phyloP scores from a whole-genome alignment of 1,140 invertebrate species.

The Gryon sp. region DNA sequence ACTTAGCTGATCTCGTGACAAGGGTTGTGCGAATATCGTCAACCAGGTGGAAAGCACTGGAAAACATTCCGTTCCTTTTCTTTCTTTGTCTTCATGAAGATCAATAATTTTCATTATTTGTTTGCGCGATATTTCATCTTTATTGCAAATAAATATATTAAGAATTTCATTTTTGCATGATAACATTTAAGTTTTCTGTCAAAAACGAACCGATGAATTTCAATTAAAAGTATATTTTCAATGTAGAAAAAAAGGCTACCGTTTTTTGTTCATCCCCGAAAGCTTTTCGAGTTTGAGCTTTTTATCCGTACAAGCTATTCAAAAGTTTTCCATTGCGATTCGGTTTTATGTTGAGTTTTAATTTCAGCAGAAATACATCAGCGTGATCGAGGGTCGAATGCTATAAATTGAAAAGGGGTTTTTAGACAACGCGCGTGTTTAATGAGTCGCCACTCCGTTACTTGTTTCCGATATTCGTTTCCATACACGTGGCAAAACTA shows the following conservation, averaged over 20 bases:
- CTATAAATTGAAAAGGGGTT: conserved; percentile 41
- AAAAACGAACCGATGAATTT: no score
- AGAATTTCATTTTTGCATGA: no score
- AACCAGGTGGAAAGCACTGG: conserved; percentile 47
- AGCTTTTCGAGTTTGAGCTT: conserved; percentile 13
- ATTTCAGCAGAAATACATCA: conserved; percentile 56
- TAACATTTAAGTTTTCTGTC: no score
- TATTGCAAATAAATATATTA: no score
- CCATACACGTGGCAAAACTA: conserved; percentile 17
- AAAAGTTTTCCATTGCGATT: background rate
- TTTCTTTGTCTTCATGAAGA: conserved; percentile 8
- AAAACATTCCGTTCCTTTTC: conserved; percentile 2
- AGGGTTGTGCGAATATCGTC: conserved; percentile 33
- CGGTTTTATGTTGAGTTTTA: conserved; percentile 41
- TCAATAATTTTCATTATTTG: no score
- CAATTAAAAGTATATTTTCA: conserved; percentile 21
- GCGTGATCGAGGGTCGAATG: conserved; percentile 22
- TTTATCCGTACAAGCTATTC: background rate
- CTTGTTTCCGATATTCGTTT: conserved; percentile 23
- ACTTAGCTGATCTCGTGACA: conserved; percentile 15
- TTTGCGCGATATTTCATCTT: no score
- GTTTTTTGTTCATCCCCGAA: conserved; percentile 2
- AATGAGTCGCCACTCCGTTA: background rate
- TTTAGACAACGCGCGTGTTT: conserved; percentile 14
- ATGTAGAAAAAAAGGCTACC: conserved; percentile 2